Evolutionary conservation across 2,797 vertebrate species (phyloP).

Genomic region (Psittacula derbiana): DNA sequence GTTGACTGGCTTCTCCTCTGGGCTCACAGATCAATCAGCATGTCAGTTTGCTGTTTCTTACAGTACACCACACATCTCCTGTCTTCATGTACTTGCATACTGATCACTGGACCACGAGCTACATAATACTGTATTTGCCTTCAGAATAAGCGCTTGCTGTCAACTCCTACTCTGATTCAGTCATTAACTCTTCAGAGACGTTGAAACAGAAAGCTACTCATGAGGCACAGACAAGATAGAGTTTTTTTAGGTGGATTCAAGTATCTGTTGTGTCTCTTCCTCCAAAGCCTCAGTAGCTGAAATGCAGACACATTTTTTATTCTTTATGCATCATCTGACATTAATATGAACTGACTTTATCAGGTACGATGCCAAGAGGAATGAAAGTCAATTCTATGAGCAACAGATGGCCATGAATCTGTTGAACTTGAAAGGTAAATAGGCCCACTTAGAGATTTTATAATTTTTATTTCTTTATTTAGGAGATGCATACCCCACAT

Average conservation of each 20-base stretch:
- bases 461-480: neutral
- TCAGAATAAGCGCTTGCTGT: neutral
- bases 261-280: neutral
- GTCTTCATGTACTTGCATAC: neutral
- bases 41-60: neutral
- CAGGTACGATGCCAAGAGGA: constrained; percentile 18
- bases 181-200: neutral
- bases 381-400: constrained; percentile 35
- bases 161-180: neutral
- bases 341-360: constrained; percentile 25
- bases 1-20: neutral
- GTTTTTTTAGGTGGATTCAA: neutral
- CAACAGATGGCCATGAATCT: constrained; percentile 18
- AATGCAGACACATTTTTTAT: neutral
- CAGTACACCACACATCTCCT: neutral
- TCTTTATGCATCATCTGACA: neutral
- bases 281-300: neutral
- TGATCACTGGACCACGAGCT: neutral
- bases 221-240: neutral
- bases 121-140: neutral
- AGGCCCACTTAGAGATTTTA: neutral
- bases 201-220: neutral
- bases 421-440: constrained; percentile 21
- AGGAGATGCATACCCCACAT: neutral
- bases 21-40: neutral